Percentiles rank a stretch among this genome's conserved stretches.
Conservation (phyloP, 2,797 vertebrate genomes). For the Thalassophryne amazonica region DNA sequence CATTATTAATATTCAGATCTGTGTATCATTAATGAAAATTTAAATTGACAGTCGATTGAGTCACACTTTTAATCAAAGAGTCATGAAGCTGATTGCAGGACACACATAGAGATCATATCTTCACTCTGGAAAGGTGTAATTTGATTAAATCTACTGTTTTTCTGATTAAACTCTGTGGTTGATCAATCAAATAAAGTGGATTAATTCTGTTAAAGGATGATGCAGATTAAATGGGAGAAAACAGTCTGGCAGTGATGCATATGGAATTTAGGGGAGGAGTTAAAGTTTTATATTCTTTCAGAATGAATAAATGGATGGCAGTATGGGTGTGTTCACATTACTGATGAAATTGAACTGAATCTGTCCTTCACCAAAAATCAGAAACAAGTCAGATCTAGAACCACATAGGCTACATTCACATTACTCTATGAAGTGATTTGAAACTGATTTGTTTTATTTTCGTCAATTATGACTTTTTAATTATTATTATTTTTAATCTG, state of each 20-base stretch:
- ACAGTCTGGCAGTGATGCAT: slow-evolving; percentile 67
- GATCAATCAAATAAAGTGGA: slow-evolving; percentile 75
- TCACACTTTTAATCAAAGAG: slow-evolving; percentile 15
- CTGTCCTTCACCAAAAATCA: too few species aligned
- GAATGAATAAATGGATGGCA: slow-evolving; percentile 10
- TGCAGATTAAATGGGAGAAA: slow-evolving; percentile 74
- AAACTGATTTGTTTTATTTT: too few species aligned
- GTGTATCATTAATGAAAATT: too few species aligned
- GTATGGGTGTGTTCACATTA: slow-evolving; percentile 15
- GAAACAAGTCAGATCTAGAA: too few species aligned
- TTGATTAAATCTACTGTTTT: slow-evolving; percentile 77
- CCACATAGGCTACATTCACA: too few species aligned
- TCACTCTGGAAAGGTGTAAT: slow-evolving; percentile 62
- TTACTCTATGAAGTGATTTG: too few species aligned
- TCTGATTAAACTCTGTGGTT: slow-evolving; percentile 66
- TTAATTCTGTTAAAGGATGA: slow-evolving; percentile 72
- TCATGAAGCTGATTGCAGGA: slow-evolving; percentile 53
- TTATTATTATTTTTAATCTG: too few species aligned
- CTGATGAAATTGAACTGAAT: too few species aligned
- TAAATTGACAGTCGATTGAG: too few species aligned
- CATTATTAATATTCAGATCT: too few species aligned
- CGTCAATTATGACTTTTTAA: too few species aligned
- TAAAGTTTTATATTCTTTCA: slow-evolving; percentile 12
- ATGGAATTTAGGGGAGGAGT: slow-evolving; percentile 38
- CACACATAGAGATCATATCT: slow-evolving; percentile 40